Conservation (phyloP, 1,140 invertebrate species). For the Drosophila melanogaster region Release_6_plus_ISO1_MT NT_033777.3:11181501-11182000, state of each 20-base stretch:
- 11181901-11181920: conserved; percentile 42
- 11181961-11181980: conserved; percentile 68
- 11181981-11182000: conserved; percentile 30
- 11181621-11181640: conserved; percentile 44
- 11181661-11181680: conserved; percentile 61
- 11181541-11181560: conserved; percentile 78
- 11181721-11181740: conserved; percentile 83
- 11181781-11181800: conserved; percentile 67
- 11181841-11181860: conserved; percentile 78
- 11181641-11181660: conserved; percentile 77
- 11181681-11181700: conserved; percentile 35
- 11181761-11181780: conserved; percentile 61
- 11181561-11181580: conserved; percentile 68
- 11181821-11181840: conserved; percentile 21
- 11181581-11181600: conserved; percentile 33
- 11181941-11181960: conserved; percentile 30
- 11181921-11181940: conserved; percentile 7
- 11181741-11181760: conserved; percentile 77
- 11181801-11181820: conserved; percentile 24
- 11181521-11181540: conserved; percentile 84
- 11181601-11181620: conserved; percentile 13
- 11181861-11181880: conserved; percentile 83
- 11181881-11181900: conserved; percentile 72
- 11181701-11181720: conserved; percentile 75
- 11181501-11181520: conserved; percentile 83